Conservation (phyloP, 2,797 vertebrate genomes). For the Dendrocincla fuliginosa region DNA sequence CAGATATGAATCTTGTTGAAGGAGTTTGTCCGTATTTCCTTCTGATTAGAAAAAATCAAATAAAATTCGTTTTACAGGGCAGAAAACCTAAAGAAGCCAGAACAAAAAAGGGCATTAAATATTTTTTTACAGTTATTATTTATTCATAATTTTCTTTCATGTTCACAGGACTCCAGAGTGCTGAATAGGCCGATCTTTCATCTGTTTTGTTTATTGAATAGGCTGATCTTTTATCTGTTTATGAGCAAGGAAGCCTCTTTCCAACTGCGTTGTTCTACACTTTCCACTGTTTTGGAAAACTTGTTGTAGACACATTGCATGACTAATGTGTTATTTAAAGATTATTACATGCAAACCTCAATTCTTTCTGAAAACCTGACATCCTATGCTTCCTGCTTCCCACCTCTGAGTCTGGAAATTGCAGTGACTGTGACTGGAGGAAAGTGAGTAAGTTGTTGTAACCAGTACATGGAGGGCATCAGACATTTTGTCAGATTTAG, state of each 20-base stretch:
- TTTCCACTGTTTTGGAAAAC: conserved; percentile 10
- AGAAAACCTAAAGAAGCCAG: neutral
- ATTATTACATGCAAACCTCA: neutral
- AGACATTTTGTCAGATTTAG: neutral
- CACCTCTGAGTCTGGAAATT: neutral
- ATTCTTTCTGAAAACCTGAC: neutral
- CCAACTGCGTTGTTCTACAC: neutral
- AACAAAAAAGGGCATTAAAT: neutral
- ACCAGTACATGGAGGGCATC: neutral
- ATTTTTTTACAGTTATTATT: neutral
- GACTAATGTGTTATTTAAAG: neutral
- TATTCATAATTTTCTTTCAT: neutral
- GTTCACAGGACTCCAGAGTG: neutral
- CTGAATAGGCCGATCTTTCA: neutral
- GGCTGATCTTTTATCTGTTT: neutral
- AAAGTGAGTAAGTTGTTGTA: neutral
- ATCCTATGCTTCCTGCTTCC: neutral
- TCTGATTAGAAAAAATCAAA: conserved; percentile 18
- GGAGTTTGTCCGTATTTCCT: conserved; percentile 27
- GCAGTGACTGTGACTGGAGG: neutral
- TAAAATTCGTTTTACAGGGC: neutral
- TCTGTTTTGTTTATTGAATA: neutral
- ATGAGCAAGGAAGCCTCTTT: neutral
- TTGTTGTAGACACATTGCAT: neutral
- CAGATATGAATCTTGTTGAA: conserved; percentile 27